These are phyloP conservation scores for Callionymus lyra DNA, from an alignment of 2,113 vertebrate species.

Conservation along the genomic window DNA sequence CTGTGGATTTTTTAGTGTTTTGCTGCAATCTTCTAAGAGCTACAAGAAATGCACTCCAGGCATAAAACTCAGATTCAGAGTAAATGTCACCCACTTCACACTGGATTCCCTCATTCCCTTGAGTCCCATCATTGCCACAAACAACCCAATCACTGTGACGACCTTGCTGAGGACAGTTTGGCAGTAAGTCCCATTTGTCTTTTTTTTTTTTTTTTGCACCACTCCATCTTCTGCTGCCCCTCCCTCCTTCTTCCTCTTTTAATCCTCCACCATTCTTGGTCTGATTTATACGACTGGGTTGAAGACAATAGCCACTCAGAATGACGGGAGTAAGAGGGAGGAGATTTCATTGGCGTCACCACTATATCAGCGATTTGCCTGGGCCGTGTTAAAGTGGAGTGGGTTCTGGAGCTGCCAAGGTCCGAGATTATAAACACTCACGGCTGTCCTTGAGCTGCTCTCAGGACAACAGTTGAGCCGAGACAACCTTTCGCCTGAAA, in stretches of 20 bases:
- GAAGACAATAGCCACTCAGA: constrained; percentile 48
- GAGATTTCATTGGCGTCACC: constrained; percentile 31
- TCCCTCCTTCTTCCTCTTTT: constrained; percentile 22
- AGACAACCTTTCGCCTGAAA: too few species aligned
- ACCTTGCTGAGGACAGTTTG: constrained; percentile 52
- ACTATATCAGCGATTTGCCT: constrained; percentile 20
- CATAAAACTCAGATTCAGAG: too few species aligned
- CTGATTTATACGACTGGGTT: constrained; percentile 52
- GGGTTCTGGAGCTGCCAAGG: constrained; percentile 10
- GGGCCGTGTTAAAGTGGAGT: constrained; percentile 7
- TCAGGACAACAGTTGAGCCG: constrained; percentile 5
- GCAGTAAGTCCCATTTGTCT: constrained; percentile 34
- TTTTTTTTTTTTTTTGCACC: constrained; percentile 17
- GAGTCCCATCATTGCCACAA: constrained; percentile 23
- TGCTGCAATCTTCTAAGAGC: too few species aligned
- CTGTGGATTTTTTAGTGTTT: too few species aligned
- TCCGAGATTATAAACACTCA: constrained; percentile 10
- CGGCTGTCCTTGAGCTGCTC: constrained; percentile 14
- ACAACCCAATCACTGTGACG: constrained; percentile 25
- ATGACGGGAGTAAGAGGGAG: constrained; percentile 16
- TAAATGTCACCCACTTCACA: constrained; percentile 4
- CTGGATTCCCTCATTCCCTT: constrained; percentile 22
- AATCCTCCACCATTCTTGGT: constrained; percentile 25
- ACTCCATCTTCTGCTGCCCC: constrained; percentile 23
- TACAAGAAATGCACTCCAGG: too few species aligned